Percentiles rank a stretch among this genome's conserved stretches.
These are phyloP conservation scores for Gallinago paraguaiae DNA, from an alignment of 2,113 vertebrate genomes.

Conservation along the genomic window DNA sequence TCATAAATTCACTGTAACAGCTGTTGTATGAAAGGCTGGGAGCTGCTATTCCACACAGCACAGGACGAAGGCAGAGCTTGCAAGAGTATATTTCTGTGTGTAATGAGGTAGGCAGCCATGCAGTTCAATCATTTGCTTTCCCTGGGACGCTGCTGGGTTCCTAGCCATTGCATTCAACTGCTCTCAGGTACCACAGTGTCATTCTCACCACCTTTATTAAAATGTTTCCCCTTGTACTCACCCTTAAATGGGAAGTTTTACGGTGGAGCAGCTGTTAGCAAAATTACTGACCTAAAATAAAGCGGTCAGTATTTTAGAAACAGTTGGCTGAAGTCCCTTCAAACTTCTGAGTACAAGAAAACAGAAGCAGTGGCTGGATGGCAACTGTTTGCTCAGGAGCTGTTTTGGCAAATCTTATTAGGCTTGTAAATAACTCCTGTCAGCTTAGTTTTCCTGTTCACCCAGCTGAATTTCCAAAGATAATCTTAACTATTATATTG, in stretches of 20 bases:
- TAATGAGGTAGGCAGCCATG: slow-evolving; percentile 55
- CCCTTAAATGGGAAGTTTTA: neutral
- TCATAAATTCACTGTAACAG: slow-evolving; percentile 8
- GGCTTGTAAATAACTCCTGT: neutral
- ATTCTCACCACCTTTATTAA: neutral
- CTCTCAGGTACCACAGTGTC: neutral
- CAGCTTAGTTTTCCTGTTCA: neutral
- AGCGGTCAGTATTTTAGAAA: neutral
- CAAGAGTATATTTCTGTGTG: neutral
- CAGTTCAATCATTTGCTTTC: slow-evolving; percentile 21
- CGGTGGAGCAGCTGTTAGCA: neutral
- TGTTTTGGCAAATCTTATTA: neutral
- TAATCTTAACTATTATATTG: neutral
- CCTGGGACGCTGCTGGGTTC: slow-evolving; percentile 4
- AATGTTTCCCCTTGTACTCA: neutral
- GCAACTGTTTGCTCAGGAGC: neutral
- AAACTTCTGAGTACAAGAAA: neutral
- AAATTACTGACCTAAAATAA: neutral
- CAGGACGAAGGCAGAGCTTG: slow-evolving; percentile 1
- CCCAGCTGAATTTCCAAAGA: neutral
- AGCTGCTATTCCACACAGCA: neutral
- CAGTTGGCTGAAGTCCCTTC: neutral
- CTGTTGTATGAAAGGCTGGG: neutral
- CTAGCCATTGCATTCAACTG: slow-evolving; percentile 1
- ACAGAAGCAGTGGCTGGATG: neutral